Percentiles rank a stretch among this genome's conserved stretches.
Conservation (phyloP, 2,113 vertebrate species). For the Psophia crepitans region DNA sequence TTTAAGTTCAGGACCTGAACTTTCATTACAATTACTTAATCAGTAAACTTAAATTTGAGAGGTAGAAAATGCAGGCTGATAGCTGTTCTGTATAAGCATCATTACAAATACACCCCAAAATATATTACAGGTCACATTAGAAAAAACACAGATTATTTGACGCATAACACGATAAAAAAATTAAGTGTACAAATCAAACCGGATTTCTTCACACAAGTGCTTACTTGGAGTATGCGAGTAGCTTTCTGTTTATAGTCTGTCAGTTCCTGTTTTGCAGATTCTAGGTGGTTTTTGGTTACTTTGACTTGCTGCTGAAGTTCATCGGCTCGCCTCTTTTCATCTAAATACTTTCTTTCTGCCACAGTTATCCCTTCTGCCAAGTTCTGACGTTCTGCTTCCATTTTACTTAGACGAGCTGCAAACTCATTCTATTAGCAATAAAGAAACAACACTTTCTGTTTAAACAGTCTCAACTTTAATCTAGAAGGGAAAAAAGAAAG, state of each 20-base stretch:
- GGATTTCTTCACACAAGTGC: background rate
- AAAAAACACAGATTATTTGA: background rate
- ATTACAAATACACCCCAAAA: background rate
- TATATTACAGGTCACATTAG: background rate
- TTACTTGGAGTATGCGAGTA: conserved; percentile 92
- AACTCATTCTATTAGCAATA: conserved; percentile 82
- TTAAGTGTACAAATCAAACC: background rate
- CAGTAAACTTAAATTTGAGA: background rate
- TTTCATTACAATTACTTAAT: background rate
- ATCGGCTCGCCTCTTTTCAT: conserved; percentile 85
- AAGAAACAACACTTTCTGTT: conserved; percentile 20
- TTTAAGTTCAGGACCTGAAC: background rate
- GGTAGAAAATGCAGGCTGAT: background rate
- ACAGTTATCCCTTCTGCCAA: conserved; percentile 86
- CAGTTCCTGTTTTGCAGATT: conserved; percentile 87
- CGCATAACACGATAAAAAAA: background rate
- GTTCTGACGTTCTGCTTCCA: conserved; percentile 87
- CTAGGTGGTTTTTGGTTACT: conserved; percentile 75
- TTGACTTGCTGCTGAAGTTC: conserved; percentile 89
- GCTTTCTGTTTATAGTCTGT: conserved; percentile 97
- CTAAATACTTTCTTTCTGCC: conserved; percentile 80
- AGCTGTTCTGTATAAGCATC: background rate
- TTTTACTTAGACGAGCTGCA: conserved; percentile 79
- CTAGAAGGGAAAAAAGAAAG: background rate
- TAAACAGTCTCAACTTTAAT: conserved; percentile 19